Evolutionary conservation across 2,113 vertebrate genomes (phyloP).

Genomic region (Petrocephalus zakoni): DNA sequence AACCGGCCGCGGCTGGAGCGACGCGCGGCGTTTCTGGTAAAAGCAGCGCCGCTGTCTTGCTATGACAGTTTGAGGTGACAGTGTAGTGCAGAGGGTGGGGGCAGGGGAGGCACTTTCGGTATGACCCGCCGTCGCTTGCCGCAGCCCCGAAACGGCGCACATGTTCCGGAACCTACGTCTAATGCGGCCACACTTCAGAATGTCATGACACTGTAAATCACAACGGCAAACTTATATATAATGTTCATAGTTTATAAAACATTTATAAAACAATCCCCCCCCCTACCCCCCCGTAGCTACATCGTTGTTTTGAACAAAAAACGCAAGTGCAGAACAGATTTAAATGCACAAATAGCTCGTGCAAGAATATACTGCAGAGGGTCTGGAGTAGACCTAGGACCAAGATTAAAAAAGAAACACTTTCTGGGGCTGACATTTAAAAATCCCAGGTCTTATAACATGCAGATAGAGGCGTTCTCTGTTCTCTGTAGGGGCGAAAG

Average conservation of each 20-base stretch:
- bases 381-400: not conserved
- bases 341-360: not conserved
- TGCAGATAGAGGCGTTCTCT: not conserved
- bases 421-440: not conserved
- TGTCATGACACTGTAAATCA: slow-evolving; percentile 1
- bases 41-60: slow-evolving; percentile 30
- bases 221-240: not conserved
- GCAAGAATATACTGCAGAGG: not conserved
- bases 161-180: not conserved
- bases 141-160: not conserved
- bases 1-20: slow-evolving; percentile 8
- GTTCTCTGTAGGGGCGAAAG: slow-evolving; percentile 16
- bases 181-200: not conserved
- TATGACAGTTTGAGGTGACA: slow-evolving; percentile 43
- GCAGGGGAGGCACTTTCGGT: slow-evolving; percentile 7
- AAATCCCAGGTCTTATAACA: not conserved
- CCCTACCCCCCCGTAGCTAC: not conserved
- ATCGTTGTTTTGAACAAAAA: not conserved
- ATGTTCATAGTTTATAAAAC: not conserved
- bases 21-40: slow-evolving; percentile 42
- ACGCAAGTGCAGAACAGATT: not conserved
- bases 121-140: slow-evolving; percentile 9
- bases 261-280: not conserved
- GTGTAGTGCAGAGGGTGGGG: slow-evolving; percentile 6
- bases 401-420: not conserved